A percentile compares a stretch with the other conserved stretches of the same genome.
Conservation (phyloP, 2,888 invertebrate genomes). For the Temnothorax rugatulus region DNA sequence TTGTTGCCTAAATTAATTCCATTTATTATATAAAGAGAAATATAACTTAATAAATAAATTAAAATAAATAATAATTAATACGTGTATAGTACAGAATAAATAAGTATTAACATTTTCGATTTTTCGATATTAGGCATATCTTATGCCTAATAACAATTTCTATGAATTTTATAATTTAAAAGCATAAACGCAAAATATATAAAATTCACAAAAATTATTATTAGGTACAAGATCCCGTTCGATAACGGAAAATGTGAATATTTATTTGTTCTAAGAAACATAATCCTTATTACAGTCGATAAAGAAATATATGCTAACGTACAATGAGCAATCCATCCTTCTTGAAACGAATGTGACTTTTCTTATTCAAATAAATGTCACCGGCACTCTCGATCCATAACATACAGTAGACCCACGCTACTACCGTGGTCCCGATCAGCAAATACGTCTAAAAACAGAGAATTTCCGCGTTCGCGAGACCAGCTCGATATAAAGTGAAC, state of each 20-base stretch:
- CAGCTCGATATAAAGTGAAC: neutral
- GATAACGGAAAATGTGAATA: neutral
- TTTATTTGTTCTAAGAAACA: neutral
- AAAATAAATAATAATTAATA: neutral
- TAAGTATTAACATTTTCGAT: neutral
- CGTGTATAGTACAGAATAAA: neutral
- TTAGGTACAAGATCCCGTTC: neutral
- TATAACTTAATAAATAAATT: neutral
- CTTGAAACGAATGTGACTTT: conserved; percentile 75
- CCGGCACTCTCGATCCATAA: conserved; percentile 90
- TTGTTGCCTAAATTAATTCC: conserved; percentile 78
- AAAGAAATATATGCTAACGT: conserved; percentile 55
- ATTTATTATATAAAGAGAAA: conserved; percentile 9
- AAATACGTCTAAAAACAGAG: conserved; percentile 87
- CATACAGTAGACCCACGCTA: conserved; percentile 88
- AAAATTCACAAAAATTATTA: conserved; percentile 12
- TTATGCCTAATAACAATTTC: neutral
- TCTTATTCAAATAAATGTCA: conserved; percentile 78
- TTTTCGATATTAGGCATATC: neutral
- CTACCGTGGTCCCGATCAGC: conserved; percentile 87
- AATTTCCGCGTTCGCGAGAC: neutral
- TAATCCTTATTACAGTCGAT: neutral
- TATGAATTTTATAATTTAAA: conserved; percentile 1
- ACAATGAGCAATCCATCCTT: conserved; percentile 79
- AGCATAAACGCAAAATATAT: neutral